These are phyloP conservation scores for Scaptodrosophila lebanonensis DNA, from an alignment of 1,140 invertebrate species.

Conservation along the genomic window DNA sequence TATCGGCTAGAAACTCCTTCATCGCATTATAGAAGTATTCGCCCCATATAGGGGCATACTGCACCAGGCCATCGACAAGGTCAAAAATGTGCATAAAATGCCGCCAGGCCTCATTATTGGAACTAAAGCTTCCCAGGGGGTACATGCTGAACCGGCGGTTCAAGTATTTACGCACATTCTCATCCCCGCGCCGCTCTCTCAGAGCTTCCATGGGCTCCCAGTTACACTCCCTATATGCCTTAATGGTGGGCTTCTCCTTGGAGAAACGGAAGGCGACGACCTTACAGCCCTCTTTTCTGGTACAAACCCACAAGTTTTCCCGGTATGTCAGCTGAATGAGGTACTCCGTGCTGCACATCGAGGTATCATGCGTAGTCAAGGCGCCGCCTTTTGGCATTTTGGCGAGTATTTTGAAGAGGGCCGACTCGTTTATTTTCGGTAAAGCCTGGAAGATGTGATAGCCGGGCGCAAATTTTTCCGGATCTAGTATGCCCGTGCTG, in stretches of 20 bases:
- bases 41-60: constrained; percentile 84
- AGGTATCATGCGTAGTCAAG: constrained; percentile 84
- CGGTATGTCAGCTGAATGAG: constrained; percentile 39
- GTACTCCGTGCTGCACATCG: constrained; percentile 81
- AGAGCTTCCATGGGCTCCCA: constrained; percentile 81
- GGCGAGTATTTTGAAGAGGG: constrained; percentile 83
- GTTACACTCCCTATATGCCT: constrained; percentile 53
- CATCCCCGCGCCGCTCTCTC: constrained; percentile 58
- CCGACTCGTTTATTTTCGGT: constrained; percentile 80
- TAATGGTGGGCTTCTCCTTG: constrained; percentile 55
- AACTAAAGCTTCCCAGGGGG: constrained; percentile 76
- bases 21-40: constrained; percentile 84
- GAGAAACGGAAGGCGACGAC: constrained; percentile 76
- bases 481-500: constrained; percentile 38
- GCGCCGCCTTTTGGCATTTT: constrained; percentile 85
- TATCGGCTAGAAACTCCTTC: constrained; percentile 84
- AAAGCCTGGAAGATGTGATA: constrained; percentile 82
- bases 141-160: constrained; percentile 37
- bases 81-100: constrained; percentile 82
- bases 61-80: constrained; percentile 81
- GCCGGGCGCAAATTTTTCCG: constrained; percentile 35
- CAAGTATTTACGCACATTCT: constrained; percentile 18
- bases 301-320: constrained; percentile 48
- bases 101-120: constrained; percentile 82
- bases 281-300: constrained; percentile 19